A percentile compares a stretch with the other conserved stretches of the same genome.
These are phyloP conservation scores for Trematocara marginatum DNA, from an alignment of 2,113 vertebrate species.

Conservation along the genomic window DNA sequence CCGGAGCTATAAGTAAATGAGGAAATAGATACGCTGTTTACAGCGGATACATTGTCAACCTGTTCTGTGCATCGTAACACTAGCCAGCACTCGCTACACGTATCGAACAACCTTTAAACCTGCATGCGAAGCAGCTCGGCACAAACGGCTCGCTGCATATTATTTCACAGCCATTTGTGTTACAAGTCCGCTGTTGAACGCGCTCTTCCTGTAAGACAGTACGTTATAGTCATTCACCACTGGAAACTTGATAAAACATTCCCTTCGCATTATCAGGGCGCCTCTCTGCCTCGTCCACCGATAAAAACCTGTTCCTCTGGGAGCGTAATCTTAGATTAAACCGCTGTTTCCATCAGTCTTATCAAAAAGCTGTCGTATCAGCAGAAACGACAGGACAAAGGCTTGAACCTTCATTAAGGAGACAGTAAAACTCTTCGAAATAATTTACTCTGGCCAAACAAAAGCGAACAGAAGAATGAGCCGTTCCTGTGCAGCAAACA, in stretches of 20 bases:
- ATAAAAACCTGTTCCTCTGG: slow-evolving; percentile 13
- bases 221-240: too few species aligned
- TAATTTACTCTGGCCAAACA: neutral
- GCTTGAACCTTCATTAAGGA: neutral
- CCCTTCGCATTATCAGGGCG: neutral
- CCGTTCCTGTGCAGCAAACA: neutral
- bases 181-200: neutral
- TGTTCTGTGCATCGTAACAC: neutral
- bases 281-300: neutral
- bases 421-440: neutral
- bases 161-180: neutral
- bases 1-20: neutral
- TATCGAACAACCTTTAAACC: neutral
- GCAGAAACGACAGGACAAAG: neutral
- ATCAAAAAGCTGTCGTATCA: neutral
- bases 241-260: neutral
- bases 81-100: neutral
- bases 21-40: neutral
- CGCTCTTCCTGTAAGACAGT: neutral
- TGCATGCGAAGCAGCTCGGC: neutral
- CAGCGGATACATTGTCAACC: neutral
- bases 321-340: neutral
- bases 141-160: neutral
- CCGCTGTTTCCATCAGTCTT: neutral
- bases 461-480: neutral